These are phyloP conservation scores for Linyphia triangularis DNA, from an alignment of 2,888 invertebrate species.

Conservation along the genomic window DNA sequence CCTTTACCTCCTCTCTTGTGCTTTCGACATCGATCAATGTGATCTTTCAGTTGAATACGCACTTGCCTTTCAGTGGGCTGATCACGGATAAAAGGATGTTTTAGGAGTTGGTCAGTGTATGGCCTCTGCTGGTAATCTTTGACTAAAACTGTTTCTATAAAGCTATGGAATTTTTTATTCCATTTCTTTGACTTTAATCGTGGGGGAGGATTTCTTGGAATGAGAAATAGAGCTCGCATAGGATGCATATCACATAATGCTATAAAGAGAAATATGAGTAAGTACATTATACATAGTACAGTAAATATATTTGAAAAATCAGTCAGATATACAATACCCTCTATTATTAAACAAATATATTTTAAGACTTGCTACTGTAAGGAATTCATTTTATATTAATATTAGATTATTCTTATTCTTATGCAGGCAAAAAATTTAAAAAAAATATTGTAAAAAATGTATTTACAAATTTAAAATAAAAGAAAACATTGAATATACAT, in stretches of 20 bases:
- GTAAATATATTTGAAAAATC: too few species aligned
- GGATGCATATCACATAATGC: slow-evolving; percentile 99
- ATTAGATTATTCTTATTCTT: too few species aligned
- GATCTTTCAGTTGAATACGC: slow-evolving; percentile 98
- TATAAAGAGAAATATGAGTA: slow-evolving; percentile 78
- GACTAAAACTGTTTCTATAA: slow-evolving; percentile 98
- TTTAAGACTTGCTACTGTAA: too few species aligned
- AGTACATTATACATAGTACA: too few species aligned
- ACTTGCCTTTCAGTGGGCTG: slow-evolving; percentile 99
- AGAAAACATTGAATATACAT: too few species aligned
- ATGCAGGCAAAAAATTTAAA: too few species aligned
- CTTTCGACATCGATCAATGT: slow-evolving; percentile 98
- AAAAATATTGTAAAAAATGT: too few species aligned
- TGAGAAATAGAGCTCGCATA: slow-evolving; percentile 98
- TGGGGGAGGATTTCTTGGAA: slow-evolving; percentile 98
- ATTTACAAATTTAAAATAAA: too few species aligned
- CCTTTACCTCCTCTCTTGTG: slow-evolving; percentile 81
- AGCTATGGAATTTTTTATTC: slow-evolving; percentile 84
- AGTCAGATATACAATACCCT: too few species aligned
- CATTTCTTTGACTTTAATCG: slow-evolving; percentile 98
- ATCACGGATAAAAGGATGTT: slow-evolving; percentile 98
- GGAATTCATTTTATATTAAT: too few species aligned
- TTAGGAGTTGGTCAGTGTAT: slow-evolving; percentile 97
- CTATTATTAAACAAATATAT: too few species aligned
- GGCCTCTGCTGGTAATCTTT: slow-evolving; percentile 99